Percentiles rank a stretch among this genome's conserved stretches.
Evolutionary conservation across 2,113 vertebrate species (phyloP).

Genomic region (Pseudois nayaur): DNA sequence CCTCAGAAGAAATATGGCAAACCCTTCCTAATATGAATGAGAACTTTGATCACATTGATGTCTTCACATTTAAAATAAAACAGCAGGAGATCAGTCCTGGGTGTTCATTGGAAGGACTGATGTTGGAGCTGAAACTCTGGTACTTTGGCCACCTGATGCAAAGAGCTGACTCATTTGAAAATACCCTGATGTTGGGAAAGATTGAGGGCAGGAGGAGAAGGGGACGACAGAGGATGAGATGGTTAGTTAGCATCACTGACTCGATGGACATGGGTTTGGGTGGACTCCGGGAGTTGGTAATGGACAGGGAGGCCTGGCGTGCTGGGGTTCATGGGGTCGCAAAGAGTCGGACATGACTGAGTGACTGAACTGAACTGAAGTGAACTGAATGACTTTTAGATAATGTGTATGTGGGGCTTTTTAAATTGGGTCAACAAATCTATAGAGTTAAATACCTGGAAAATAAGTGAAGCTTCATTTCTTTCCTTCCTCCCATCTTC

Average conservation of each 20-base stretch:
- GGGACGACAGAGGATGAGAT: too few species aligned
- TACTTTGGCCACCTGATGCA: not conserved
- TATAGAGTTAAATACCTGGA: not conserved
- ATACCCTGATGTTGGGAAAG: too few species aligned
- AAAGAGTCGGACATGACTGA: not conserved
- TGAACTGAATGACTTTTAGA: not conserved
- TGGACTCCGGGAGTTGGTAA: too few species aligned
- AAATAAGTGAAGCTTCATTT: slow-evolving; percentile 23
- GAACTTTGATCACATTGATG: not conserved
- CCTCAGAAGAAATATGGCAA: not conserved
- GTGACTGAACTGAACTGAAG: too few species aligned
- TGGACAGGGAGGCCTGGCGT: too few species aligned
- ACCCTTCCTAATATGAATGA: not conserved
- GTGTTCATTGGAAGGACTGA: not conserved
- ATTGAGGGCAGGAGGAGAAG: too few species aligned
- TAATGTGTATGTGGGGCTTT: not conserved
- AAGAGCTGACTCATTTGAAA: not conserved
- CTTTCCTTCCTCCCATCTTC: not conserved
- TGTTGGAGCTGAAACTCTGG: not conserved
- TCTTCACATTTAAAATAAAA: slow-evolving; percentile 30
- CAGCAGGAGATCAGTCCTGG: not conserved
- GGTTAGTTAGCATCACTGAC: too few species aligned
- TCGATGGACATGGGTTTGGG: too few species aligned
- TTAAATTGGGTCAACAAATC: not conserved
- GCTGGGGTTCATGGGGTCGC: not conserved